Conservation (phyloP, 2,797 vertebrate genomes). For the Hoplostethus mediterraneus region DNA sequence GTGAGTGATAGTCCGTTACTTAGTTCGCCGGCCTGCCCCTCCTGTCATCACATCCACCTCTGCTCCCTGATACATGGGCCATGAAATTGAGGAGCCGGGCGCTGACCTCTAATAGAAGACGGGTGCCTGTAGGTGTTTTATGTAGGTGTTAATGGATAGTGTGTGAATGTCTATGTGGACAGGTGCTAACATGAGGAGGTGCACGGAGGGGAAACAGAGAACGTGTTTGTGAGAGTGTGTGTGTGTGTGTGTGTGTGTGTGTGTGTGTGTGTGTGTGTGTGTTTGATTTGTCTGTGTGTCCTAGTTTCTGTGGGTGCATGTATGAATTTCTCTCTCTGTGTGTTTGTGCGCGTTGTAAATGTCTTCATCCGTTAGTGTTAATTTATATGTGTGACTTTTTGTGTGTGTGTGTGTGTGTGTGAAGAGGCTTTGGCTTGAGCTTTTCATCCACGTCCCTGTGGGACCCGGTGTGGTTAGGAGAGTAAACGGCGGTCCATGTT, state of each 20-base stretch:
- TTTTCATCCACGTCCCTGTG: constrained; percentile 74
- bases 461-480: constrained; percentile 79
- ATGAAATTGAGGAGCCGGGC: constrained; percentile 76
- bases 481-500: constrained; percentile 83
- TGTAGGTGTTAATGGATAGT: constrained; percentile 76
- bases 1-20: constrained; percentile 26
- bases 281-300: neutral
- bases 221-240: neutral
- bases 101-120: constrained; percentile 69
- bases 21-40: constrained; percentile 34
- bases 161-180: constrained; percentile 61
- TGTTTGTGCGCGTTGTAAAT: constrained; percentile 40
- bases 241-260: neutral
- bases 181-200: constrained; percentile 55
- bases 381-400: constrained; percentile 30
- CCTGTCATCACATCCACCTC: constrained; percentile 74
- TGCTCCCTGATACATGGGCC: constrained; percentile 70
- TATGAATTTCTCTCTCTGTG: neutral
- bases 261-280: constrained; percentile 24
- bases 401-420: constrained; percentile 20
- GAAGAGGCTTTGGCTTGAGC: constrained; percentile 57
- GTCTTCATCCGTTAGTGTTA: constrained; percentile 40
- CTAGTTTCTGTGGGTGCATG: constrained; percentile 6
- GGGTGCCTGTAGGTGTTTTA: constrained; percentile 75
- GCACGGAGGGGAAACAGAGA: constrained; percentile 15